phyloP scores from a whole-genome alignment of 53 echinoderm and acorn worm species.

The Astropecten irregularis region DNA sequence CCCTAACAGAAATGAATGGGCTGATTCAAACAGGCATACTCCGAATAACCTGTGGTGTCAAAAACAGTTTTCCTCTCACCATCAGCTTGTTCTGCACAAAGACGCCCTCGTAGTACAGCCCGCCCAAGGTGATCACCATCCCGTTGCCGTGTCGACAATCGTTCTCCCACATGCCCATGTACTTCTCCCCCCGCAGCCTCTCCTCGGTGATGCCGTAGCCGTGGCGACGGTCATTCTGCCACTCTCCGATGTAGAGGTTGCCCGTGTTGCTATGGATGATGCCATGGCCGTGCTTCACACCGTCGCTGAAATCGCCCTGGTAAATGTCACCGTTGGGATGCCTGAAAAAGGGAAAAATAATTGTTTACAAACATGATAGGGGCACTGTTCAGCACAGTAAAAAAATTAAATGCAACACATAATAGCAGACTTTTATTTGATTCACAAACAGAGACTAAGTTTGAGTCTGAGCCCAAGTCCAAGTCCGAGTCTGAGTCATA shows the following conservation, averaged over 20 bases:
- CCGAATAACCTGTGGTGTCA: too few relatives aligned
- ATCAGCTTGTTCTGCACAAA: conserved; percentile 86
- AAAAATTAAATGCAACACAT: too few relatives aligned
- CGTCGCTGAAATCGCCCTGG: conserved; percentile 81
- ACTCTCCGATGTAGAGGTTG: conserved; percentile 83
- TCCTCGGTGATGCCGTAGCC: conserved; percentile 95
- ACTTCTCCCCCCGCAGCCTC: conserved; percentile 87
- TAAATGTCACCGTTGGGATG: conserved; percentile 93
- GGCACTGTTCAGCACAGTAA: neutral
- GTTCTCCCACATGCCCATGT: conserved; percentile 96
- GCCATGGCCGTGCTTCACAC: conserved; percentile 80
- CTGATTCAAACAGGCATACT: too few relatives aligned
- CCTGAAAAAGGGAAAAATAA: conserved; percentile 41
- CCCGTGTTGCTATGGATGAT: conserved; percentile 50
- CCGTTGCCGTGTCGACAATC: conserved; percentile 90
- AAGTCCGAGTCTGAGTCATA: too few relatives aligned
- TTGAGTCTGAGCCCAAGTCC: too few relatives aligned
- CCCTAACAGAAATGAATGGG: too few relatives aligned
- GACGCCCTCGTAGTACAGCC: conserved; percentile 89
- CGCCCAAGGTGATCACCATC: conserved; percentile 89
- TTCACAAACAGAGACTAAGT: too few relatives aligned
- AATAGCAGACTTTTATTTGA: too few relatives aligned
- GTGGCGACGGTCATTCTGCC: conserved; percentile 81
- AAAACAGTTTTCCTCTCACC: conserved; percentile 72
- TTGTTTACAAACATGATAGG: neutral